Conservation (phyloP, 2,888 invertebrate species). For the Amiota minor region DNA sequence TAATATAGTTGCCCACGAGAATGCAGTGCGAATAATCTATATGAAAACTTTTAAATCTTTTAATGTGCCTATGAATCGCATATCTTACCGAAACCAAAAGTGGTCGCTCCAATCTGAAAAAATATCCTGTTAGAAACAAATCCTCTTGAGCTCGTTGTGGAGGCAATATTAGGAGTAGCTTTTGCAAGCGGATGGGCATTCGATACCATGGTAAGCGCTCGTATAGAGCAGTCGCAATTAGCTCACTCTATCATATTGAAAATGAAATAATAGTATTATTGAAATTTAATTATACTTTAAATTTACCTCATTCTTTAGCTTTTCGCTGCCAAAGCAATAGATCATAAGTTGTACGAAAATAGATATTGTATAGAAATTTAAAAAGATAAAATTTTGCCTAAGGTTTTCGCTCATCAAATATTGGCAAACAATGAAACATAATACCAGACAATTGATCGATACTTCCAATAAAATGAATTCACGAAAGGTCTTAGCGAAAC, state of each 20-base stretch:
- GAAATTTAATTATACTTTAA: background rate
- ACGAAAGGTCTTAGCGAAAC: background rate
- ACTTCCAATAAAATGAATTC: background rate
- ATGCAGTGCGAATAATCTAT: no score
- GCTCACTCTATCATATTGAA: background rate
- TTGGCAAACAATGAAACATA: background rate
- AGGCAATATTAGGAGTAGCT: slow-evolving; percentile 35
- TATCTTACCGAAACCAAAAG: background rate
- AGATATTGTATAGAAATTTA: no score
- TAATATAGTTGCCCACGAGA: no score
- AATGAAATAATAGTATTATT: background rate
- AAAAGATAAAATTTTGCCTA: background rate
- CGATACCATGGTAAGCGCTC: slow-evolving; percentile 35
- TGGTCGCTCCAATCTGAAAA: background rate
- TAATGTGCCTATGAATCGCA: no score
- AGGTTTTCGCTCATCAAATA: background rate
- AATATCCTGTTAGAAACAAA: slow-evolving; percentile 28
- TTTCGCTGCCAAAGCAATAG: slow-evolving; percentile 20
- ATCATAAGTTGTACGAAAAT: slow-evolving; percentile 5
- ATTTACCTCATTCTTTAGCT: slow-evolving; percentile 12
- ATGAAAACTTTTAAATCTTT: no score
- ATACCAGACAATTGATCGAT: background rate
- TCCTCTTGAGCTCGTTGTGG: slow-evolving; percentile 41
- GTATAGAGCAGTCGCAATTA: background rate
- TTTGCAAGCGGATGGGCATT: slow-evolving; percentile 34